Conservation (phyloP, 2,113 vertebrate genomes). For the Cyanoramphus novaezelandiae region DNA sequence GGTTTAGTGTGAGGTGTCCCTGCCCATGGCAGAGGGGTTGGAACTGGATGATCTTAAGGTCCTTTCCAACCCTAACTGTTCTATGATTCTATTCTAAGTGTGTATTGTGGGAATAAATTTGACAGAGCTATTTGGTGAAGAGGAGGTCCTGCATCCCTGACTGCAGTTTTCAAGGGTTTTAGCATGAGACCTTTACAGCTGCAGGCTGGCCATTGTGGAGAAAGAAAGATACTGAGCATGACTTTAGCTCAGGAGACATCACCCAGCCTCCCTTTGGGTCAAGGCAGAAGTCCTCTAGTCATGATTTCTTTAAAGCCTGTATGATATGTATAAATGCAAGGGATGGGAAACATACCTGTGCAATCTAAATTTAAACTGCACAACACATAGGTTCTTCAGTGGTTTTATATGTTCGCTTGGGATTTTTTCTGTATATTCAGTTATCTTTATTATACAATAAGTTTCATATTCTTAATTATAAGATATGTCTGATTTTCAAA, state of each 20-base stretch:
- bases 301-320: neutral
- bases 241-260: neutral
- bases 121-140: neutral
- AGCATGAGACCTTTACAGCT: neutral
- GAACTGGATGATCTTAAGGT: no score
- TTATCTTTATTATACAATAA: neutral
- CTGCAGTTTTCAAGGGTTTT: neutral
- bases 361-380: neutral
- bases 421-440: neutral
- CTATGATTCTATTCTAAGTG: neutral
- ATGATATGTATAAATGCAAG: neutral
- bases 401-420: neutral
- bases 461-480: neutral
- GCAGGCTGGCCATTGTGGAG: neutral
- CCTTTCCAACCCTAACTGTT: no score
- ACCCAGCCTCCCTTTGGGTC: neutral
- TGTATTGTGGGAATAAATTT: neutral
- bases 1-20: no score
- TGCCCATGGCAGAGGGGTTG: no score
- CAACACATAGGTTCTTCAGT: neutral
- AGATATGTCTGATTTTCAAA: neutral
- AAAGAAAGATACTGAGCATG: neutral
- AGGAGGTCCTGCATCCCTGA: neutral
- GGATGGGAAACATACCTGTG: accelerated
- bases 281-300: neutral